Base-by-base conservation (phyloP, 1,140 invertebrate species). In the Panagrolaimus sp. region DNA sequence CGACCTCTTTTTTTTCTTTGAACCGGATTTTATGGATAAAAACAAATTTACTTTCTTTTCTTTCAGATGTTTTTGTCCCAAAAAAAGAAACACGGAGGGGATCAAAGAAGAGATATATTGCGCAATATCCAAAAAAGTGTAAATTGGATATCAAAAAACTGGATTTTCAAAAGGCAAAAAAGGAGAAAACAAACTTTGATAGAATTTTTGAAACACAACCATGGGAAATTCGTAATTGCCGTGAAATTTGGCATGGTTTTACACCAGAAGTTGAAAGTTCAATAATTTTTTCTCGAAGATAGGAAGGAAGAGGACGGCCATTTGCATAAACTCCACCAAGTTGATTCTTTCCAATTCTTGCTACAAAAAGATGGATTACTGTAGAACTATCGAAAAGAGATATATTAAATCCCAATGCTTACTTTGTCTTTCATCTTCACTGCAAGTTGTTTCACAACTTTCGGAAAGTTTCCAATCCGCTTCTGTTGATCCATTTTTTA, bases 151-250 rank as follows among this genome's bases (percentile, higher is more conserved):
- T n/a, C n/a, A n/a, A n/a, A 7, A 38, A 38, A 38, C 32, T 38
- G 32, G 32, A 38, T 38, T 38, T 38, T 38, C 7, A 4, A 38
- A n/a, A n/a, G n/a, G 32, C 7, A 38, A 38, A 38, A 38, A n/a
- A n/a, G n/a, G n/a, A 26, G 32, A 15, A 44, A 44, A 44, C 67
- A n/a, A 24, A 71, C 70, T 71, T 71, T 28, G 70, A 71, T 7
- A 87, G 77, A 63, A 87, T 88, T 77, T 88, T 88, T 69, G 85
- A 87, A 21, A 88, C 87, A 78, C 87, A 88, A 6, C 87, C 87
- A 78, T 88, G 87, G 6, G 87, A 87, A 9, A 88, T 86, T 62
- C 87, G 84, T 1, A 88, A 77, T 75, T 87, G 86, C 1, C 87
- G 78, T 48, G 86, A 87, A 71, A 88, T 88, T 70, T 87, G 87